Percentiles rank a stretch among this genome's conserved stretches.
Evolutionary conservation across 1,140 invertebrate genomes (phyloP).

Genomic region (Watersipora subatra): DNA sequence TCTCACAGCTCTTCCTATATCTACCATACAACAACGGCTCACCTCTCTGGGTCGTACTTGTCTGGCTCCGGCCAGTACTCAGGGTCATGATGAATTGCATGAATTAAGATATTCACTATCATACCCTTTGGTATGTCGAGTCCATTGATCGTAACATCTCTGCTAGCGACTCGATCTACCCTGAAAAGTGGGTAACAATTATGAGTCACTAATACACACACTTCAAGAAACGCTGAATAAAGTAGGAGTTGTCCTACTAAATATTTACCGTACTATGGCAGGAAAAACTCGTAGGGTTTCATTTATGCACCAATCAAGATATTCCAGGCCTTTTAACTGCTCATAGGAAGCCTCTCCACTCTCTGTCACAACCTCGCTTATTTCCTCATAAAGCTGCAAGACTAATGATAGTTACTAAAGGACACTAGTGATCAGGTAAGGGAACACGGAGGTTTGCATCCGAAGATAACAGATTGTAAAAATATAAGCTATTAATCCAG

Average conservation of each 20-base stretch:
- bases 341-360: conserved; percentile 23
- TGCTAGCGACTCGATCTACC: not conserved
- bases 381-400: not conserved
- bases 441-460: no score
- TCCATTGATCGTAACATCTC: not conserved
- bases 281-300: conserved; percentile 36
- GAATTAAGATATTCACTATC: conserved; percentile 57
- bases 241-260: no score
- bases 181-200: no score
- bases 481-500: no score
- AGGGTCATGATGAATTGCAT: conserved; percentile 65
- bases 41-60: conserved; percentile 53
- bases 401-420: no score
- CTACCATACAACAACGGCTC: no score
- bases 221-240: no score
- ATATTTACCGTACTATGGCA: conserved; percentile 17
- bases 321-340: conserved; percentile 24
- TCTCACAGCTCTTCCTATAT: no score
- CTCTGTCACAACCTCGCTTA: not conserved
- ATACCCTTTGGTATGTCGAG: conserved; percentile 40
- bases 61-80: conserved; percentile 55
- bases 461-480: no score
- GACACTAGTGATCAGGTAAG: no score
- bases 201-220: no score
- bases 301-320: conserved; percentile 32